Conservation (phyloP, 2,797 vertebrate genomes). For the Cyclura pinguis region DNA sequence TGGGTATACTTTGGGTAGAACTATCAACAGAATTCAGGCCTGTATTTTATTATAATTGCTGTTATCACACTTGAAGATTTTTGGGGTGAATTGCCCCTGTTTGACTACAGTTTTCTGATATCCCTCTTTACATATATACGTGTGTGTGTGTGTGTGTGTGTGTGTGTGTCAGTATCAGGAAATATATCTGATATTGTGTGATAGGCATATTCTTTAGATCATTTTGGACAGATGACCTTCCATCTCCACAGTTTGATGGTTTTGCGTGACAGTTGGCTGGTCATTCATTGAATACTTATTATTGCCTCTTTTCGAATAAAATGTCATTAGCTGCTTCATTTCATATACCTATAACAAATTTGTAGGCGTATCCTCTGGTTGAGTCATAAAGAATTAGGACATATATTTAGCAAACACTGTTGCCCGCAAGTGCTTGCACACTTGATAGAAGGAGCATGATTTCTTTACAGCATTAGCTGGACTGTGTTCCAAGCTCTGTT, state of each 20-base stretch:
- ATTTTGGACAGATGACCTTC: conserved; percentile 3
- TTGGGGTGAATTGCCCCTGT: neutral
- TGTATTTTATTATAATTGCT: neutral
- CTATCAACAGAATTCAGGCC: too few relatives aligned
- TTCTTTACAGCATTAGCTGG: neutral
- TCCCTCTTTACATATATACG: neutral
- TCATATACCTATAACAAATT: neutral
- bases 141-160: neutral
- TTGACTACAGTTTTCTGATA: neutral
- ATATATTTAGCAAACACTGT: neutral
- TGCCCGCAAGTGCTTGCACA: neutral
- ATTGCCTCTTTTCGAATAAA: conserved; percentile 4
- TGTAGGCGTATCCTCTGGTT: conserved; percentile 9
- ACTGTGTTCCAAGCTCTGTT: neutral
- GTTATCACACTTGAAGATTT: neutral
- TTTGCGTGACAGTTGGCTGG: conserved; percentile 13
- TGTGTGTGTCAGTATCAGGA: neutral
- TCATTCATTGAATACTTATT: conserved; percentile 16
- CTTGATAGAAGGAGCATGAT: neutral
- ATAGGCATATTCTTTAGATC: neutral
- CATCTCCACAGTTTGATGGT: conserved; percentile 2
- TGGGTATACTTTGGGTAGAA: too few relatives aligned
- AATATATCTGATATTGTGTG: neutral
- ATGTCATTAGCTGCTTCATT: conserved; percentile 10
- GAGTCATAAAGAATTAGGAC: neutral